These are phyloP conservation scores for Nephrotoma guestfalica DNA, from an alignment of 2,888 invertebrate species.

Conservation along the genomic window DNA sequence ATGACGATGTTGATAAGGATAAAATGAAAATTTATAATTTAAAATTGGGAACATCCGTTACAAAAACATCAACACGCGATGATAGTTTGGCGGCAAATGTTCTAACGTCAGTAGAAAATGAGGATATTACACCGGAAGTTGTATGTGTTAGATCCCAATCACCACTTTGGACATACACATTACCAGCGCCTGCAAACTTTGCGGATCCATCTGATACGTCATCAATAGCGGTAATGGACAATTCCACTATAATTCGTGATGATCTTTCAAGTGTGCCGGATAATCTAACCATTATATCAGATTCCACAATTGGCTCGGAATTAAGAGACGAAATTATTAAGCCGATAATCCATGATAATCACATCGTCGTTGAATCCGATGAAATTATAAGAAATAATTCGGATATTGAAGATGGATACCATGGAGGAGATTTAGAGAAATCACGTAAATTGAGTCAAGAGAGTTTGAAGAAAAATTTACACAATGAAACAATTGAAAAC, in stretches of 20 bases:
- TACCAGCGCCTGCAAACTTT: constrained; percentile 28
- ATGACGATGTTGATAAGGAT: constrained; percentile 19
- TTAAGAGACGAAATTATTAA: constrained; percentile 4
- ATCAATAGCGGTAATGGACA: neutral
- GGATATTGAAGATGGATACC: constrained; percentile 19
- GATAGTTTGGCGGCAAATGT: neutral
- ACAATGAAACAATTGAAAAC: constrained; percentile 1
- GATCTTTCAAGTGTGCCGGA: neutral
- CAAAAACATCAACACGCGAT: constrained; percentile 7
- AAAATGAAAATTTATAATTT: constrained; percentile 29
- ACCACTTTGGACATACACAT: constrained; percentile 16
- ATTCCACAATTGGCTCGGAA: constrained; percentile 5
- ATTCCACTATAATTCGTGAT: neutral
- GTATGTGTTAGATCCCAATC: constrained; percentile 9
- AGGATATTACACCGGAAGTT: neutral
- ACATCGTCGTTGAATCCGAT: neutral
- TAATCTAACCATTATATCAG: constrained; percentile 8
- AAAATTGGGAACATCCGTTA: constrained; percentile 26
- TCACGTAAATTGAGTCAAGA: neutral
- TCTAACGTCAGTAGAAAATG: neutral
- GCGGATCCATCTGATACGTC: constrained; percentile 17
- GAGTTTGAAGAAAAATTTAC: neutral
- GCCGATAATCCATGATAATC: neutral
- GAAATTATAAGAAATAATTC: constrained; percentile 8
- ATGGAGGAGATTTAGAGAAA: constrained; percentile 9